A percentile compares a stretch with the other conserved stretches of the same genome.
Evolutionary conservation across 1,140 invertebrate species (phyloP).

Genomic region (Saccostrea cuccullata): DNA sequence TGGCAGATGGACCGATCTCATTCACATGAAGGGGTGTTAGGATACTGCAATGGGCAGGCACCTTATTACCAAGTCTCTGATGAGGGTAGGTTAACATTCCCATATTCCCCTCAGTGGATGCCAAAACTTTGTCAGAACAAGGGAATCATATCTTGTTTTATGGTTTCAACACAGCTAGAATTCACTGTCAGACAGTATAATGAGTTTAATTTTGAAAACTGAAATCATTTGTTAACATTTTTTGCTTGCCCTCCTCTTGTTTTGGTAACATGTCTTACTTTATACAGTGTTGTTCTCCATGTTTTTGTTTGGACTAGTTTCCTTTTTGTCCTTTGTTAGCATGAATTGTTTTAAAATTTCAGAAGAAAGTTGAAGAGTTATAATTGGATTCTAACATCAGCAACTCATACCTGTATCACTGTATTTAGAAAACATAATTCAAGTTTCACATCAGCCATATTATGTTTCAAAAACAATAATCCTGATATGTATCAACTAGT

Average conservation of each 20-base stretch:
- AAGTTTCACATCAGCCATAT: background rate
- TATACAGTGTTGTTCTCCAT: background rate
- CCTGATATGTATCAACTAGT: background rate
- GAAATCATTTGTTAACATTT: conserved; percentile 35
- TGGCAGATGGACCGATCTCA: conserved; percentile 64
- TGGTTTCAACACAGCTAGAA: background rate
- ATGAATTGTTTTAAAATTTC: conserved; percentile 21
- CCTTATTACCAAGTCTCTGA: conserved; percentile 50
- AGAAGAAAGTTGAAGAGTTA: conserved; percentile 7
- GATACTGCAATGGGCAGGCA: conserved; percentile 57
- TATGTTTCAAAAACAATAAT: background rate
- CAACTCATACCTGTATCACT: background rate
- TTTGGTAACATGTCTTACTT: conserved; percentile 26
- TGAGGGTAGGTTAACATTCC: conserved; percentile 61
- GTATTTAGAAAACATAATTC: conserved; percentile 7
- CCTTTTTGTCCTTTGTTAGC: conserved; percentile 5
- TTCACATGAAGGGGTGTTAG: conserved; percentile 66
- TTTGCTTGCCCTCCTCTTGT: conserved; percentile 21
- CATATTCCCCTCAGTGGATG: background rate
- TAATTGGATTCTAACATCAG: background rate
- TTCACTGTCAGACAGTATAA: background rate
- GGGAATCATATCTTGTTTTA: conserved; percentile 30
- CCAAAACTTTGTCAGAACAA: background rate
- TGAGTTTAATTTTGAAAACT: background rate
- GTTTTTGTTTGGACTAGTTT: conserved; percentile 28